Evolutionary conservation across 2,797 vertebrate species (phyloP), one percentile per base, ranked within the genome.

Genomic region (Pangasius sanitwongsei): DNA sequence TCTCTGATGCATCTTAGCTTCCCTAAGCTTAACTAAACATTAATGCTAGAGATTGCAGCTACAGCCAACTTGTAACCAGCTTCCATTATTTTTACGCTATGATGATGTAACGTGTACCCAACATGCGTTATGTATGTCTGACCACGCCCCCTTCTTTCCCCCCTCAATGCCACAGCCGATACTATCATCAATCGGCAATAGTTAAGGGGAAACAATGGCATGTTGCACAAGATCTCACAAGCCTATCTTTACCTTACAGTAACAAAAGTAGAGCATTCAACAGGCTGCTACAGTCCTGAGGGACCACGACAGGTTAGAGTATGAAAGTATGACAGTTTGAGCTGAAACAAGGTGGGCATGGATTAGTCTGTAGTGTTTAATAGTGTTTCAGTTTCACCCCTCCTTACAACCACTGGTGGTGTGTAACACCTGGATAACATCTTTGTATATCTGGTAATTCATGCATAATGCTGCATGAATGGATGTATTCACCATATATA

Each of bases 241-340:
- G 53, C 53, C 15, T 55, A 4, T 15, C 13, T 55, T 55, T 25
- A 63, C 8, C 7, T 8, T 50, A 50, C 48, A 50, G 9, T 50
- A 65, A n/a, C 25, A 63, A 65, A 61, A 48, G 8, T 6, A 48
- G 44, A 48, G 44, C n/a, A 63, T 83, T 41, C 20, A 72, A 55
- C 65, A 37, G 41, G 53, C 48, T 34, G 53, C 50, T 57, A 18
- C 23, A 13, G 34, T 44, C 25, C 5, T 59, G 53, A 44, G 34
- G 37, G 34, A 20, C 25, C n/a, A 59, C 48, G 85, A 75, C 70
- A 75, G 69, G 44, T 61, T 75, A 86, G 67, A 85, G 15, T 18
- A 37, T 37, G 37, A 37, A 37, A 37, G 37, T 37, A 37, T 3
- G 37, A 37, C 37, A 65, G 23, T 69, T 50, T 41, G 31, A 41